Conservation (phyloP, 2,797 vertebrate species). For the Xyrichtys novacula region DNA sequence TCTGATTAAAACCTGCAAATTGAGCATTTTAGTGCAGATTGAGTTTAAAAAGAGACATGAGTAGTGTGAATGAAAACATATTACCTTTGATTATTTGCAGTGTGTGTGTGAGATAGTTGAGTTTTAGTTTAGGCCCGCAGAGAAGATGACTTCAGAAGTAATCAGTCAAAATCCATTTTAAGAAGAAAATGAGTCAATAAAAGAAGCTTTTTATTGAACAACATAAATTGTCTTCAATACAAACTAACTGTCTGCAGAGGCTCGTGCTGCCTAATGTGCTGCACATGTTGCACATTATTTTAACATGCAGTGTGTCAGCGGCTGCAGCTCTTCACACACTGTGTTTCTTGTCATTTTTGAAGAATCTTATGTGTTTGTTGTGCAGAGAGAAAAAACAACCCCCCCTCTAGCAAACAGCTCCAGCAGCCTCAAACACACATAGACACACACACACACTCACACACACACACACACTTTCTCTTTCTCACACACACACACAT, state of each 20-base stretch:
- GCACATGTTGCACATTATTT: slow-evolving; percentile 65
- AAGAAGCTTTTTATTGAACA: slow-evolving; percentile 47
- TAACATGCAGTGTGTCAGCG: slow-evolving; percentile 32
- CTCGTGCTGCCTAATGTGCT: slow-evolving; percentile 30
- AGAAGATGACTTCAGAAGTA: slow-evolving; percentile 49
- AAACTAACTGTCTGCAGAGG: slow-evolving; percentile 69
- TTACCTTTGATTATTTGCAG: slow-evolving; percentile 6
- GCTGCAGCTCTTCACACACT: neutral
- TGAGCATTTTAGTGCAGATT: slow-evolving; percentile 43
- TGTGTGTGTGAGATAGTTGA: neutral
- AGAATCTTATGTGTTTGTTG: slow-evolving; percentile 21
- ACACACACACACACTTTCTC: slow-evolving; percentile 13
- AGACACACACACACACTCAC: slow-evolving; percentile 18
- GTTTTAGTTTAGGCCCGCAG: slow-evolving; percentile 12
- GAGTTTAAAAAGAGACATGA: slow-evolving; percentile 10
- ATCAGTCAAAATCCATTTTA: slow-evolving; percentile 41
- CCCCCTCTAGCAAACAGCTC: slow-evolving; percentile 9
- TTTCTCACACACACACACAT: neutral
- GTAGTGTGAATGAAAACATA: neutral
- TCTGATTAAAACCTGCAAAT: slow-evolving; percentile 45
- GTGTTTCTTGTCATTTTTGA: slow-evolving; percentile 12
- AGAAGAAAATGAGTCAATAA: slow-evolving; percentile 47
- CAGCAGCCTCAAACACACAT: neutral
- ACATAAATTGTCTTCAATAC: slow-evolving; percentile 66
- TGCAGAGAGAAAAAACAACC: slow-evolving; percentile 32